Evolutionary conservation across 2,888 invertebrate genomes (phyloP).

Genomic region (Salpingus planirostris): DNA sequence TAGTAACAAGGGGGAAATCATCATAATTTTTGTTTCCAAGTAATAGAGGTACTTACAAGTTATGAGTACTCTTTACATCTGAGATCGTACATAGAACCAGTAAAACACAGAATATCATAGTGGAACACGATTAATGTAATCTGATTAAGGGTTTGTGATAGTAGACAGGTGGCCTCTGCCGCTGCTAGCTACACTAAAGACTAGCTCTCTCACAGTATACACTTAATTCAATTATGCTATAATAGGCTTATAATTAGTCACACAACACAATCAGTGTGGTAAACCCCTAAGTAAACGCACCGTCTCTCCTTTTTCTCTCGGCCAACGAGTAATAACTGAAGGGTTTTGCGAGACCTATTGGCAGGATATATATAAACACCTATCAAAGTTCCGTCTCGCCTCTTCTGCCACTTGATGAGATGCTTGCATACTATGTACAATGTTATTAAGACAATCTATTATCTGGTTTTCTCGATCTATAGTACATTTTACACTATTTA

Average conservation of each 20-base stretch:
- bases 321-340: no score
- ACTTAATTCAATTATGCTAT: slow-evolving; percentile 34
- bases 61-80: slow-evolving; percentile 29
- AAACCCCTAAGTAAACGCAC: slow-evolving; percentile 8
- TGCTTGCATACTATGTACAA: no score
- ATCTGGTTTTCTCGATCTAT: no score
- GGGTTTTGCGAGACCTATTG: no score
- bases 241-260: slow-evolving; percentile 32
- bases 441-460: no score
- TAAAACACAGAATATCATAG: slow-evolving; percentile 24
- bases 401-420: no score
- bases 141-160: slow-evolving; percentile 16
- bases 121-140: slow-evolving; percentile 22
- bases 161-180: slow-evolving; percentile 18
- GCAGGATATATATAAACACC: no score
- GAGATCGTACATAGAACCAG: slow-evolving; percentile 28
- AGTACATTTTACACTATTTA: no score
- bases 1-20: slow-evolving; percentile 13
- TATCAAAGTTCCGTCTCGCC: no score
- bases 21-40: slow-evolving; percentile 5
- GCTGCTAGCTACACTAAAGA: slow-evolving; percentile 26
- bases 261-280: slow-evolving; percentile 15
- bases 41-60: slow-evolving; percentile 24
- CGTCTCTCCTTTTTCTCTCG: no score
- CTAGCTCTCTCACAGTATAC: slow-evolving; percentile 28